phyloP scores from a whole-genome alignment of 2,888 invertebrate genomes.

The Autographa gamma region DNA sequence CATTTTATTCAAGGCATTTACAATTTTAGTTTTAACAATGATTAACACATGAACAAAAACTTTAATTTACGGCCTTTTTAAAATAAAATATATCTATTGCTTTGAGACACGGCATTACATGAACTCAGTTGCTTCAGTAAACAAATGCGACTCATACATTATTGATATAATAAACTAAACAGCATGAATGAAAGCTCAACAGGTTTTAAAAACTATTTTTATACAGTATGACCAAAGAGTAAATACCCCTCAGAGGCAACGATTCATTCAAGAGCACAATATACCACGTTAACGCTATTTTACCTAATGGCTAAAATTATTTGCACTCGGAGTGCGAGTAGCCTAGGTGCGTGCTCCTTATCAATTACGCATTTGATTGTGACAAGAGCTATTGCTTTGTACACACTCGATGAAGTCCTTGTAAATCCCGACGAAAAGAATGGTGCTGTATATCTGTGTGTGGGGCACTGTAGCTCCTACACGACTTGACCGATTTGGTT shows the following conservation, averaged over 20 bases:
- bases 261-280: background rate
- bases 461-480: too few relatives aligned
- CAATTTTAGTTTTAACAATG: background rate
- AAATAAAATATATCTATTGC: background rate
- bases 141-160: slow-evolving; percentile 25
- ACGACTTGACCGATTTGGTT: too few relatives aligned
- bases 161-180: slow-evolving; percentile 42
- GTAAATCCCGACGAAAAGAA: too few relatives aligned
- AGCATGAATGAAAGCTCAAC: slow-evolving; percentile 52
- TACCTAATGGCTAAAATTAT: background rate
- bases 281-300: background rate
- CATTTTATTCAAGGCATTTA: background rate
- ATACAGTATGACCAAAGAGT: slow-evolving; percentile 22
- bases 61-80: background rate
- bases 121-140: slow-evolving; percentile 9
- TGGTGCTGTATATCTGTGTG: too few relatives aligned
- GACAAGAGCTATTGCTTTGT: too few relatives aligned
- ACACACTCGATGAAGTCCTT: too few relatives aligned
- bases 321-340: too few relatives aligned
- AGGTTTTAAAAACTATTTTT: slow-evolving; percentile 50
- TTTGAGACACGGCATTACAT: background rate
- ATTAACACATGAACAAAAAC: background rate
- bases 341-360: too few relatives aligned
- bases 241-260: background rate
- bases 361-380: too few relatives aligned